Percentiles rank a stretch among this genome's conserved stretches.
phyloP scores from a whole-genome alignment of 2,888 invertebrate genomes.

The Tachina grossa region DNA sequence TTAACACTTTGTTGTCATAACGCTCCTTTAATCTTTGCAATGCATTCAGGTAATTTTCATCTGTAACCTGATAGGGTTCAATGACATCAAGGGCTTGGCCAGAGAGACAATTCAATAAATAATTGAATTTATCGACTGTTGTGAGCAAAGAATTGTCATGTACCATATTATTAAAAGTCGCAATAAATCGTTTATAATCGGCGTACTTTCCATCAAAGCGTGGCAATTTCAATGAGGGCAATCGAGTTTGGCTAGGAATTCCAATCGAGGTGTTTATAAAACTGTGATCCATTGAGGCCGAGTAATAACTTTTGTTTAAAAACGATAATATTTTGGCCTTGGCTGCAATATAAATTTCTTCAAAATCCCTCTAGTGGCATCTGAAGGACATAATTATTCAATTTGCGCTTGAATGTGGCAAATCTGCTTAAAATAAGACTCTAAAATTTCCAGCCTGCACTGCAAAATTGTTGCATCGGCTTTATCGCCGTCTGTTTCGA shows the following conservation, averaged over 20 bases:
- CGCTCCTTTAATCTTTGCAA: slow-evolving; percentile 28
- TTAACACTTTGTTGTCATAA: slow-evolving; percentile 42
- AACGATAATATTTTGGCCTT: slow-evolving; percentile 20
- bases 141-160: slow-evolving; percentile 35
- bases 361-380: slow-evolving; percentile 35
- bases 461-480: slow-evolving; percentile 54
- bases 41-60: slow-evolving; percentile 23
- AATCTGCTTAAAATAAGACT: slow-evolving; percentile 58
- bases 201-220: slow-evolving; percentile 45
- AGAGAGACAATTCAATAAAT: slow-evolving; percentile 31
- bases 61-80: slow-evolving; percentile 27
- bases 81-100: slow-evolving; percentile 21
- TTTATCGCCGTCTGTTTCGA: slow-evolving; percentile 50
- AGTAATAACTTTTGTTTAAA: neutral
- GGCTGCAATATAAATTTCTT: slow-evolving; percentile 37
- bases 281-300: neutral
- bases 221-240: slow-evolving; percentile 27
- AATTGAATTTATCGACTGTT: slow-evolving; percentile 41
- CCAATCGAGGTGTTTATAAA: slow-evolving; percentile 3
- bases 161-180: slow-evolving; percentile 29
- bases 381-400: slow-evolving; percentile 27
- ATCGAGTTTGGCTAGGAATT: neutral
- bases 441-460: slow-evolving; percentile 61
- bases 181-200: slow-evolving; percentile 37
- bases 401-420: slow-evolving; percentile 57